Conservation (phyloP, 2,797 vertebrate genomes). For the Varecia variegata region DNA sequence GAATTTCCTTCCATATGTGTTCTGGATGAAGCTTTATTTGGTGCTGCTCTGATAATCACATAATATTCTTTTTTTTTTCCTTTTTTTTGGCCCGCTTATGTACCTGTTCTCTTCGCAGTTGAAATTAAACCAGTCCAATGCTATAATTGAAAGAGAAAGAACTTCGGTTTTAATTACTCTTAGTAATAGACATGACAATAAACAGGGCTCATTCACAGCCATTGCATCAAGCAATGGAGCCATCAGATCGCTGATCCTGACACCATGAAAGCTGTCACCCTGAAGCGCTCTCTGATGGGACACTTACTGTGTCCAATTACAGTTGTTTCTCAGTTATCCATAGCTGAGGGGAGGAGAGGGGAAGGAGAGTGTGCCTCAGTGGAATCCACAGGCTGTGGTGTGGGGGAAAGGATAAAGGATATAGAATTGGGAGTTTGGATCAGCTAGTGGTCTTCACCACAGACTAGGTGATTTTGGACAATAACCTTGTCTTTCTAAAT, state of each 20-base stretch:
- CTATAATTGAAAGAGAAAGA: conserved; percentile 67
- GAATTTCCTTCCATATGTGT: neutral
- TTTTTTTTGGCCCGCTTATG: neutral
- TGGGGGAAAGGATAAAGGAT: neutral
- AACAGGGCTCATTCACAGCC: conserved; percentile 41
- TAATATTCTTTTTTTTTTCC: neutral
- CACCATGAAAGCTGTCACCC: neutral
- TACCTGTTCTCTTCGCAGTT: neutral
- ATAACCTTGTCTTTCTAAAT: neutral
- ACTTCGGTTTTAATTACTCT: conserved; percentile 71
- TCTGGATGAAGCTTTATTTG: conserved; percentile 32
- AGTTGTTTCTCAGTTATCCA: neutral
- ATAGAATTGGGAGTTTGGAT: neutral
- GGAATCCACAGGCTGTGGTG: neutral
- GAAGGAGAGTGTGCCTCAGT: neutral
- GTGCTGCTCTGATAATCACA: conserved; percentile 52
- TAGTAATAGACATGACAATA: conserved; percentile 64
- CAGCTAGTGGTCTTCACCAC: neutral
- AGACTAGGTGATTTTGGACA: neutral
- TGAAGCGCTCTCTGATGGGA: neutral
- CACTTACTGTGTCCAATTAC: conserved; percentile 51
- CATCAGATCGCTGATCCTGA: conserved; percentile 57
- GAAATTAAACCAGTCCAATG: conserved; percentile 40
- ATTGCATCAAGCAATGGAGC: conserved; percentile 55
- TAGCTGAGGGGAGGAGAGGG: neutral